A percentile compares a stretch with the other conserved stretches of the same genome.
These are phyloP conservation scores for Circaetus gallicus DNA, from an alignment of 2,113 vertebrate species.

Conservation along the genomic window DNA sequence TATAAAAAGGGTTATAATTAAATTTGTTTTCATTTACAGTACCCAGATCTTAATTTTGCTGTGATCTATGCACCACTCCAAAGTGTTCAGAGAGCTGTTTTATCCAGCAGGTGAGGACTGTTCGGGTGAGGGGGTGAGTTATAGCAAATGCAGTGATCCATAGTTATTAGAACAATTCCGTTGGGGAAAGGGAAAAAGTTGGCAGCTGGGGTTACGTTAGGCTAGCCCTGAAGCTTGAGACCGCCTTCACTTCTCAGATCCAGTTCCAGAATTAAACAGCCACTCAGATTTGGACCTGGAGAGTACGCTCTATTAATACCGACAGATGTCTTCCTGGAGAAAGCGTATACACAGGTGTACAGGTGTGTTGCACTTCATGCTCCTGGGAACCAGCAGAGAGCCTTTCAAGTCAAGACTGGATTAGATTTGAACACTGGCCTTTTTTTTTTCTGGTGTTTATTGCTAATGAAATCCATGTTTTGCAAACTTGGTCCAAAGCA, in stretches of 20 bases:
- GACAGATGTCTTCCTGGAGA: not conserved
- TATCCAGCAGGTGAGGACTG: not conserved
- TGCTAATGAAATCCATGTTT: not conserved
- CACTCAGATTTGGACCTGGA: not conserved
- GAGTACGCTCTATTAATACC: fast-evolving
- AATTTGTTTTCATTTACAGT: not conserved
- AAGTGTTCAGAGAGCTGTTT: not conserved
- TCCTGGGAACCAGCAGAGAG: not conserved
- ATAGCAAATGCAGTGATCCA: not conserved
- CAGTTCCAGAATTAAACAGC: not conserved
- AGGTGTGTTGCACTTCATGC: not conserved
- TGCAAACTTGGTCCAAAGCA: not conserved
- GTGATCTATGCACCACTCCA: not conserved
- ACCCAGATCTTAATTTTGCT: not conserved
- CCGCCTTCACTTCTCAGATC: not conserved
- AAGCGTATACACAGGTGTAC: fast-evolving
- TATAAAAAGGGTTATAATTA: not conserved
- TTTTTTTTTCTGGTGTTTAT: not conserved
- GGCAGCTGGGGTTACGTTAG: not conserved
- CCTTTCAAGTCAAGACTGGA: not conserved
- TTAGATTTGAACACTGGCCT: not conserved
- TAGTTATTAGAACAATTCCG: not conserved
- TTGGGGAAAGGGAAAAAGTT: not conserved
- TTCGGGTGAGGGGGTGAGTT: not conserved
- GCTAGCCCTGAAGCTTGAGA: not conserved